Evolutionary conservation across 1,140 invertebrate genomes (phyloP), one percentile per base, ranked within the genome.

Genomic region (Ostrea edulis): DNA sequence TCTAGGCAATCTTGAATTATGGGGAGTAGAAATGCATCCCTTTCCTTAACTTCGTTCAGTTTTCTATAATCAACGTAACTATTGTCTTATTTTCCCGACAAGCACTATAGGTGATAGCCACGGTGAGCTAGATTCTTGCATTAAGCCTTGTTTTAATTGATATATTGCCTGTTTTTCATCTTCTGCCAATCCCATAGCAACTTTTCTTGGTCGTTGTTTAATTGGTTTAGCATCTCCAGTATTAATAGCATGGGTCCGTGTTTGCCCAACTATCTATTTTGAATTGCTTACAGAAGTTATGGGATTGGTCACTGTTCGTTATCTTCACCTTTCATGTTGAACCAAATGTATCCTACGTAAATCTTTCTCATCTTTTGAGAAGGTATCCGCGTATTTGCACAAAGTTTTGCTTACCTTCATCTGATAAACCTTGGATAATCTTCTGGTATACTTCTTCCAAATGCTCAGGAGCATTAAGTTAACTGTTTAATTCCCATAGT

Each of bases 31-130:
- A 85, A 87, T 12, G 82, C 82, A 81, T 89, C 85, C 22, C 65
- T 89, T 68, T 58, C 14, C 8, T 88, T 90, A 8, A 88, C 86
- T 35, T 55, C 14, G 58, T 92, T 92, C 0, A 91, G 22, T 35
- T 82, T 83, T 44, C 89, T 95, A 92, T 95, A 96, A 92, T 96
- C 95, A 4, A 92, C 94, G 91, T 95, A 96, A n/a, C n/a, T n/a
- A n/a, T n/a, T 96, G 91, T 68, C 96, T 88, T 65, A 95, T 90
- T 51, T 91, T 90, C 17, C 95, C 95, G 0, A 96, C 94, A 8
- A 94, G 92, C 2, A 96, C 95, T 17, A 96, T 90, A 0, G 95
- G 95, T 7, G 95, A 94, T 9, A 94, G 95, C 95, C 95, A 96
- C 53, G 95, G 93, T 8, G 93, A 94, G 87, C 87, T 88, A 55